These are phyloP conservation scores for Autographa gamma DNA, from an alignment of 2,888 invertebrate genomes.

Conservation along the genomic window DNA sequence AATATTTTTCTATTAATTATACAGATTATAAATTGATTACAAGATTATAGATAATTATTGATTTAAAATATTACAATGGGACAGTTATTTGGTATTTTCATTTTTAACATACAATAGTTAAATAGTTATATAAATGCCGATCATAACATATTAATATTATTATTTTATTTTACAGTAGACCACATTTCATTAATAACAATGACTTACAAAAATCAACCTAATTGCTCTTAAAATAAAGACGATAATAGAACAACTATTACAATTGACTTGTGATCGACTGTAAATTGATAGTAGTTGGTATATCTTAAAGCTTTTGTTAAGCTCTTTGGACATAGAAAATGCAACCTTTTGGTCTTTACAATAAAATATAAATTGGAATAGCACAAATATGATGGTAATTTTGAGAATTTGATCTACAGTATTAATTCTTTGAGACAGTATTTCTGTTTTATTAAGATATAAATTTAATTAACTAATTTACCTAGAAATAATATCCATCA, in stretches of 20 bases:
- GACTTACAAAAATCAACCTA: neutral
- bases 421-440: neutral
- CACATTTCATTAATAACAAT: neutral
- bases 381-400: neutral
- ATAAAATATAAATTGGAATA: neutral
- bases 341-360: neutral
- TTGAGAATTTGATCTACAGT: neutral
- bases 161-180: neutral
- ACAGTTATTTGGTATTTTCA: neutral
- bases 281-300: neutral
- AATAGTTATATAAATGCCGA: neutral
- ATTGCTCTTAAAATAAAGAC: neutral
- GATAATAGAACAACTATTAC: neutral
- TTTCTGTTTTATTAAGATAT: neutral
- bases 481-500: neutral
- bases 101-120: neutral
- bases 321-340: constrained; percentile 1
- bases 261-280: neutral
- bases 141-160: neutral
- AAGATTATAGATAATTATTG: neutral
- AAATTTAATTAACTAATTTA: neutral
- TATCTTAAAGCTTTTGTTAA: neutral
- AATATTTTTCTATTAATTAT: neutral
- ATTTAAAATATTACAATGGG: neutral
- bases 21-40: neutral